Base-by-base conservation (phyloP, 1,140 invertebrate species). In the Zaprionus ghesquierei region DNA sequence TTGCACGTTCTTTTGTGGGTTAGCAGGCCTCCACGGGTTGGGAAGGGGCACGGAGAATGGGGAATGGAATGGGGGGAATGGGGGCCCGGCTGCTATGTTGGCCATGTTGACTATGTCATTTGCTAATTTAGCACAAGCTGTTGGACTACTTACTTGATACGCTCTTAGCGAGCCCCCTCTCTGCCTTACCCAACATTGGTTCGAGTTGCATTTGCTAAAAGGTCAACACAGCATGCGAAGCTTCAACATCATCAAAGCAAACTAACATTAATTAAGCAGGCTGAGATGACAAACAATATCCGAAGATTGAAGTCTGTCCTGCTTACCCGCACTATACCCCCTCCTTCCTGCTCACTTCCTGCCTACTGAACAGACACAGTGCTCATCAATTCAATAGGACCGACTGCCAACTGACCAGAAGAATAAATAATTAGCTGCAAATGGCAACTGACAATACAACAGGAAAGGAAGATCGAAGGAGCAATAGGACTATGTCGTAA, bases 51-150 rank as follows among this genome's bases (percentile, higher is more conserved):
- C 2, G 31, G 2, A 55, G 12, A 10, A n/a, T n/a, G n/a, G n/a
- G n/a, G n/a, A n/a, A n/a, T n/a, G n/a, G n/a, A n/a, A n/a, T n/a
- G n/a, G 4, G 9, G 33, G n/a, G 29, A 22, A 2, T 5, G 25
- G 15, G 0, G 23, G 25, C 54, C 61, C 38, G 25, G 69, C 25
- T 18, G 69, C 63, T 81, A 89, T 79, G 82, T 86, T 82, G 84
- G 79, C 84, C 82, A 86, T 86, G 82, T 86, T 86, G 82, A 89
- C 82, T 87, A 70, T 87, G 82, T 89, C 82, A 87, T 87, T 89
- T 87, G 84, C 84, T 87, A 87, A 87, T 87, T 87, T 87, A 79
- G 82, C 82, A 87, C 82, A 86, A 86, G 85, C 79, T 75, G 82
- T 79, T 75, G 58, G 71, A 60, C 71, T 74, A 74, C 65, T 73